Evolutionary conservation across 1,140 invertebrate species (phyloP), one percentile per base, ranked within the genome.

Genomic region (Anagrus nilaparvatae): DNA sequence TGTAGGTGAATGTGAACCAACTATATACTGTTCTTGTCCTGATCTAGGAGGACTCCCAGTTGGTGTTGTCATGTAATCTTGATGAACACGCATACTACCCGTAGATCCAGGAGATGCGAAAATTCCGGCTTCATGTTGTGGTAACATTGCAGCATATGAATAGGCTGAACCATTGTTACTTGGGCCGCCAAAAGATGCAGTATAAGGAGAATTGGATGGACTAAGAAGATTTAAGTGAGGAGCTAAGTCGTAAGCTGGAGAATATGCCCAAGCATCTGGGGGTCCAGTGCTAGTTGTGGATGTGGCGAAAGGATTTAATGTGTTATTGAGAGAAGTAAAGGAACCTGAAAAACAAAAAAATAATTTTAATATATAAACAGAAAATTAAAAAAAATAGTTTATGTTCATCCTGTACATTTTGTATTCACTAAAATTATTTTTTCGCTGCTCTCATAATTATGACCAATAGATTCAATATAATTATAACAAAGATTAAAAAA

Each of bases 261-360:
- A 79, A 55, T 84, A 84, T 0, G 72, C 70, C 82, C 83, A 86
- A 4, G 81, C 78, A 50, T 86, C 82, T 0, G 74, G 67, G 0
- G 81, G 79, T 4, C 78, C 74, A 3, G 78, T 68, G 21, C 67
- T 65, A 24, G 76, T 72, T 5, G 75, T 61, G 31, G 78, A 71
- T 10, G 80, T 74, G 29, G 79, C 80, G 32, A 79, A 79, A 2
- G 81, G 75, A 7, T 78, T 78, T 18, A 84, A 56, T 24, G 71
- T 76, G 35, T 75, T 74, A 46, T 76, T 78, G 31, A 80, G 68
- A 4, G 74, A 75, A 2, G 74, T 73, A 49, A 78, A 76, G 24
- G 80, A 76, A 20, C 71, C 78, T 48, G 71, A 57, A 46, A 52
- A 59, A 6, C 32, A 16, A n/a, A n/a, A 27, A 3, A 35, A 19